Percentiles rank a stretch among this genome's conserved stretches.
phyloP scores from a whole-genome alignment of 2,888 invertebrate species.

The Lithosia quadra region DNA sequence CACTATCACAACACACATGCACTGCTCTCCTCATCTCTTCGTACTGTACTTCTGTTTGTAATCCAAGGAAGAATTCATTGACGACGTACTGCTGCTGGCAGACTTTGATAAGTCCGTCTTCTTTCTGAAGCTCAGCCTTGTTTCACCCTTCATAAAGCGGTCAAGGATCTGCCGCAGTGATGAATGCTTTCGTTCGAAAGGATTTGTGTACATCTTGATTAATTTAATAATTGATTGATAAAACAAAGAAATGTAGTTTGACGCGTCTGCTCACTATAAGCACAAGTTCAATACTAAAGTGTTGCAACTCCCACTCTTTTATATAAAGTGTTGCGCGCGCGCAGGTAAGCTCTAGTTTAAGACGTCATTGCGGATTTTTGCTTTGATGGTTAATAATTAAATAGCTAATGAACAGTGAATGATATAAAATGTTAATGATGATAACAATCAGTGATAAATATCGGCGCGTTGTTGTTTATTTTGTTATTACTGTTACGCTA shows the following conservation, averaged over 20 bases:
- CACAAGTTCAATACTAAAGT: constrained; percentile 50
- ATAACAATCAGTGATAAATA: not conserved
- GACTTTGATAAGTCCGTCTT: constrained; percentile 67
- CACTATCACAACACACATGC: constrained; percentile 69
- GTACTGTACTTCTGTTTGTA: constrained; percentile 54
- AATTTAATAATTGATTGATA: constrained; percentile 22
- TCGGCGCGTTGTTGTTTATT: not conserved
- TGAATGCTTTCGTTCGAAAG: constrained; percentile 91
- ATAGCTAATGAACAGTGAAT: constrained; percentile 24
- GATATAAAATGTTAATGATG: not conserved
- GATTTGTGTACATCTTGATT: constrained; percentile 88
- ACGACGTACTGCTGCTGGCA: constrained; percentile 66
- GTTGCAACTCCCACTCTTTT: constrained; percentile 58
- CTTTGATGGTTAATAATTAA: constrained; percentile 52
- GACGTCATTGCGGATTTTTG: constrained; percentile 62
- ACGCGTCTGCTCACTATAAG: constrained; percentile 62
- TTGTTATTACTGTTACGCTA: not conserved
- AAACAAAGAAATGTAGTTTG: constrained; percentile 24
- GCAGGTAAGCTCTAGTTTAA: constrained; percentile 65
- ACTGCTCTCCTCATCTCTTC: constrained; percentile 71
- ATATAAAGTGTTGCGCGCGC: constrained; percentile 67
- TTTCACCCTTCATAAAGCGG: constrained; percentile 84
- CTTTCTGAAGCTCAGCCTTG: constrained; percentile 74
- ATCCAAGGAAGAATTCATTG: constrained; percentile 67
- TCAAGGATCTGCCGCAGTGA: constrained; percentile 89